Percentiles rank a stretch among this genome's conserved stretches.
Conservation (phyloP, 2,113 vertebrate species). For the Taurulus bubalis region DNA sequence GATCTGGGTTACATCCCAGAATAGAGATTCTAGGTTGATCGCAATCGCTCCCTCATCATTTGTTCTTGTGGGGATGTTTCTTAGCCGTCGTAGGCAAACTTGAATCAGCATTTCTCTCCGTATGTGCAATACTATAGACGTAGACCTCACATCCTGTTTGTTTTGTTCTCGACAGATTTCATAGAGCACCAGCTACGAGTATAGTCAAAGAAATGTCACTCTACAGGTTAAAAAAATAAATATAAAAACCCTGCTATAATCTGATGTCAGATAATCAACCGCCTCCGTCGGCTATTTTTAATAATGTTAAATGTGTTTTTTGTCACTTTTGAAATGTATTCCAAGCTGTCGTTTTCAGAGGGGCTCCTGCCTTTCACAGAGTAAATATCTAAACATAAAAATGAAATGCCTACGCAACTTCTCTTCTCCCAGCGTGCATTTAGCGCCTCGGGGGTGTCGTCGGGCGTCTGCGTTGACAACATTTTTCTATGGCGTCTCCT, state of each 20-base stretch:
- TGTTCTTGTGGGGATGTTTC: conserved; percentile 39
- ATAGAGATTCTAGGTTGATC: conserved; percentile 1
- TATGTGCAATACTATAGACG: conserved; percentile 76
- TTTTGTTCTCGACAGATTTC: conserved; percentile 26
- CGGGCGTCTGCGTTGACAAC: background rate
- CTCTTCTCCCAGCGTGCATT: conserved; percentile 1
- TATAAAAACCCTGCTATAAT: background rate
- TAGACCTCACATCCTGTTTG: conserved; percentile 50
- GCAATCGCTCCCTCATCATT: background rate
- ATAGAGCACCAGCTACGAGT: conserved; percentile 48
- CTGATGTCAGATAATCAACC: conserved; percentile 35
- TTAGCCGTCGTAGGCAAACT: conserved; percentile 56
- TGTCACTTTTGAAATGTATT: conserved; percentile 55
- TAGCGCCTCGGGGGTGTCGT: background rate
- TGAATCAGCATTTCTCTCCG: conserved; percentile 66
- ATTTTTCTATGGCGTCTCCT: background rate
- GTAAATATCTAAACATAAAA: conserved; percentile 48
- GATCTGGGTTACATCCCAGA: conserved; percentile 4
- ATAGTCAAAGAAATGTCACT: conserved; percentile 24
- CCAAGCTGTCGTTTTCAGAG: conserved; percentile 1
- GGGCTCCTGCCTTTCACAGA: conserved; percentile 17
- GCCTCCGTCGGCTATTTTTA: conserved; percentile 1
- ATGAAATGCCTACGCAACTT: conserved; percentile 24
- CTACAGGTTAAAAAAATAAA: background rate
- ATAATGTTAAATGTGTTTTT: conserved; percentile 3